These are phyloP conservation scores for Ciconia nigra DNA, from an alignment of 2,797 vertebrate genomes.

Conservation along the genomic window DNA sequence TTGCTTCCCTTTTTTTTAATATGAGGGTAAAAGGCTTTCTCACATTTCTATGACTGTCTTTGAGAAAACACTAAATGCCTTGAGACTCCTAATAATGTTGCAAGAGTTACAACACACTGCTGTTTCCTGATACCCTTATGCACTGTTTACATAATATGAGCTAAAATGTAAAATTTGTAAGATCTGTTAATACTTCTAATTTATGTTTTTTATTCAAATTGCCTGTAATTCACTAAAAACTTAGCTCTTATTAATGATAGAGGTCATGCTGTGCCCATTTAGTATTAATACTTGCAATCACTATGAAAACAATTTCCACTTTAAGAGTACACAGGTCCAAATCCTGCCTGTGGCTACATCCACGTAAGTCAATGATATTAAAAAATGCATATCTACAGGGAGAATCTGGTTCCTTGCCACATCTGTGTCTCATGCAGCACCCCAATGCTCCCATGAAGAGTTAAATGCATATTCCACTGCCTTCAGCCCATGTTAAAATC, in stretches of 20 bases:
- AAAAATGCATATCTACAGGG: background rate
- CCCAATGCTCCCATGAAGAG: background rate
- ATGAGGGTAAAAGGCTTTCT: background rate
- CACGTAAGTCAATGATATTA: background rate
- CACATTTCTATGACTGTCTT: background rate
- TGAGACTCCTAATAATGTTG: background rate
- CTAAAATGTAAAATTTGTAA: background rate
- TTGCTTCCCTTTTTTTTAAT: background rate
- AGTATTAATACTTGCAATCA: background rate
- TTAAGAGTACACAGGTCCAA: background rate
- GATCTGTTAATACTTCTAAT: background rate
- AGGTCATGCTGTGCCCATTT: background rate
- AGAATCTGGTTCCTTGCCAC: background rate
- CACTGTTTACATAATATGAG: background rate
- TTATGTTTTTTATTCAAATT: background rate
- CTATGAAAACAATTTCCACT: background rate
- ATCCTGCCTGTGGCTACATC: background rate
- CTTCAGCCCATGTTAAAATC: background rate
- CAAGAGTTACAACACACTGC: slow-evolving; percentile 8
- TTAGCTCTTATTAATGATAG: background rate
- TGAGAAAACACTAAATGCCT: background rate
- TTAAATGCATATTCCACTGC: background rate
- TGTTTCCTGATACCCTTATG: background rate
- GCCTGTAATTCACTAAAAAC: background rate
- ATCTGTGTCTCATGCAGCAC: background rate